Percentiles rank a stretch among this genome's conserved stretches.
These are phyloP conservation scores for cattle (Bos taurus) DNA, from an alignment of 2,113 vertebrate genomes.

Conservation along the genomic window ARS-UCD2.0 NC_037336.1:84987001-84987500, in stretches of 20 bases:
- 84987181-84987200: not conserved
- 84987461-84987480: not conserved
- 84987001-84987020: not conserved
- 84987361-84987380: not conserved
- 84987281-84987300: not conserved
- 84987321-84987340: not conserved
- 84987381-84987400: not conserved
- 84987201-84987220: not conserved
- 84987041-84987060: not conserved
- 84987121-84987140: not conserved
- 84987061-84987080: not conserved
- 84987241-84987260: not conserved
- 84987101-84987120: not conserved
- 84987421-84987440: not conserved
- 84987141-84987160: not conserved
- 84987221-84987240: not conserved
- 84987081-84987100: not conserved
- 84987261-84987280: not conserved
- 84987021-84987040: not conserved
- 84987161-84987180: not conserved
- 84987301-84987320: not conserved
- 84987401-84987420: not conserved
- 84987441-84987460: not conserved
- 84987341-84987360: not conserved
- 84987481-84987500: not conserved